Conservation (phyloP, 2,888 invertebrate species). For the Leistus spinibarbis region DNA sequence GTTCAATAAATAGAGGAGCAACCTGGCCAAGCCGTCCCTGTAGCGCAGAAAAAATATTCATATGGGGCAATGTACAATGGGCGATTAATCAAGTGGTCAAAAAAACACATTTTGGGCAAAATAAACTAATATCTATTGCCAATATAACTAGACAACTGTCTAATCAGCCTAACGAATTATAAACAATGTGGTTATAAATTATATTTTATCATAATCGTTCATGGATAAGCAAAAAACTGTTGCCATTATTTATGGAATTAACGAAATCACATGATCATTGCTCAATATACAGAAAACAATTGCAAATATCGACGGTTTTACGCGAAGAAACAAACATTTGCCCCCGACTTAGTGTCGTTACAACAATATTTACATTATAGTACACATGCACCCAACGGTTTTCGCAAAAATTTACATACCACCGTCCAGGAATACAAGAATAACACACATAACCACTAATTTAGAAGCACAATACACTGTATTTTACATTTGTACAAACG, state of each 20-base stretch:
- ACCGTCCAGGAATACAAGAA: not conserved
- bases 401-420: not conserved
- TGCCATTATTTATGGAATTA: not conserved
- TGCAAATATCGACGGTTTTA: not conserved
- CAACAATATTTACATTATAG: slow-evolving; percentile 1
- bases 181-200: slow-evolving; percentile 27
- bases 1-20: too few relatives aligned
- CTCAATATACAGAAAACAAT: not conserved
- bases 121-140: not conserved
- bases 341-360: not conserved
- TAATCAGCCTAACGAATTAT: not conserved
- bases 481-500: not conserved
- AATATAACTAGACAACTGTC: not conserved
- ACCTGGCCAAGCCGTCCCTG: too few relatives aligned
- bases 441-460: not conserved
- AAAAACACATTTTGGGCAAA: not conserved
- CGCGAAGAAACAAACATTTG: not conserved
- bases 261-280: not conserved
- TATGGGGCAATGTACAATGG: too few relatives aligned
- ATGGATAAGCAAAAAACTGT: slow-evolving; percentile 18
- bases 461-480: not conserved
- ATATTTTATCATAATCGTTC: slow-evolving; percentile 26
- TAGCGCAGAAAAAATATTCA: too few relatives aligned
- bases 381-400: not conserved
- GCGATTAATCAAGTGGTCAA: too few relatives aligned